A percentile compares a stretch with the other conserved stretches of the same genome.
Evolutionary conservation across 30 jellyfish, hydroid and myxozoan species (phyloP).

Genomic region (Pseudorhiza aurosa): DNA sequence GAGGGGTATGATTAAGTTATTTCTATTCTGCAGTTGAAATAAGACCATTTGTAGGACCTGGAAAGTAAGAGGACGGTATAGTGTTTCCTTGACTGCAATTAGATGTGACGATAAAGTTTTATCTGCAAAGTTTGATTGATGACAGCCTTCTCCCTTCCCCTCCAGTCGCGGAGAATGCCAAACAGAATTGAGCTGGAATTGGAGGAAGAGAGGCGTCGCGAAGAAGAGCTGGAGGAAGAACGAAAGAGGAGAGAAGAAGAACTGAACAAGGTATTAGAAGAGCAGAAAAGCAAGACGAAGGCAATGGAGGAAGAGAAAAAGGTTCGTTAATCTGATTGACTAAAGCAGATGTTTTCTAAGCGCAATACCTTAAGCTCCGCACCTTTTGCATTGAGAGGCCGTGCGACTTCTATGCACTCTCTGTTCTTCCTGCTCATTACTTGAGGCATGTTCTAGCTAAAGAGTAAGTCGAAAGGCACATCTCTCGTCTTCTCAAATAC

Average conservation of each 20-base stretch:
- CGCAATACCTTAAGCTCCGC: no score
- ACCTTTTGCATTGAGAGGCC: no score
- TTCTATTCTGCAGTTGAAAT: no score
- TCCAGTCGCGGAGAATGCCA: conserved; percentile 28
- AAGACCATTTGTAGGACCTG: no score
- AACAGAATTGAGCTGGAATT: conserved; percentile 52
- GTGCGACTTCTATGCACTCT: no score
- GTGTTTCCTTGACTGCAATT: no score
- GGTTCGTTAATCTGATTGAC: conserved; percentile 5
- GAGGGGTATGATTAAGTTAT: no score
- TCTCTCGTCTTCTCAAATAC: no score
- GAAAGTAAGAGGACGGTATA: no score
- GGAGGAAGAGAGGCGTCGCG: conserved; percentile 69
- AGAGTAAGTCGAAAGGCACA: no score
- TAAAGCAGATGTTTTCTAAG: not conserved
- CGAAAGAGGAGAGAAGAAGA: conserved; percentile 49
- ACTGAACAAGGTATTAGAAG: not conserved
- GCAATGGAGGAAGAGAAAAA: conserved; percentile 44
- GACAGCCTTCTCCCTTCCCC: not conserved
- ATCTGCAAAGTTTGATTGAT: not conserved
- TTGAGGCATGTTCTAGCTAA: no score
- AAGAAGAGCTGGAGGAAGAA: conserved; percentile 59
- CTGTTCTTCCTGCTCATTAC: no score
- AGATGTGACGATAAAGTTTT: not conserved
- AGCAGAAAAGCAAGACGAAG: conserved; percentile 21